Base-by-base conservation (phyloP, 2,113 vertebrate genomes). In the Tetrao urogallus region DNA sequence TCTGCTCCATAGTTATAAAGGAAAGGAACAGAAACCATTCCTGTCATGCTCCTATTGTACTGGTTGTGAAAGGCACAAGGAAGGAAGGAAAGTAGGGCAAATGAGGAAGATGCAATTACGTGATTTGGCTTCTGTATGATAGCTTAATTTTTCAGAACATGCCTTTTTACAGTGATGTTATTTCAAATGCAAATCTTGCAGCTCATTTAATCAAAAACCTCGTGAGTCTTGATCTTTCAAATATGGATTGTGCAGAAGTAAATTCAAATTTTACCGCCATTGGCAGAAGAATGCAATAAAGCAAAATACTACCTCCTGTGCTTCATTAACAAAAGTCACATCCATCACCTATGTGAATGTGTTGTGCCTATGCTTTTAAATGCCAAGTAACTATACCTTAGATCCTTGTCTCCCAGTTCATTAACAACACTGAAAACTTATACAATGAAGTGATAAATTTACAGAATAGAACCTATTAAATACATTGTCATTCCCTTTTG, bases 1-100 rank as follows among this genome's bases (percentile, higher is more conserved):
- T 73, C 30, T 56, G 4, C 6, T 56, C 57, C 67, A 47, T 25
- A 69, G 15, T 19, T 79, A 10, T 27, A 11, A 60, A 76, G 42
- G 6, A 43, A 43, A 61, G 36, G 54, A 76, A 82, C 8, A 70
- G 19, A 88, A 74, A 32, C 3, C 45, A 27, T 16, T 60, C 56
- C 40, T 5, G 1, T 19, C 43, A 22, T 21, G 11, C 22, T 69
- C 20, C 25, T 50, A 12, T 3, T 0, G 0, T 32, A 28, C 3
- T 43, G 34, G 1, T 22, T 38, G 22, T 21, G 61, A 67, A 60
- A 67, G 2, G 2, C 19, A 28, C 19, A 6, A 4, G 5, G 34
- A 64, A 79, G 14, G 15, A 58, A 66, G 2, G 61, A 63, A 73
- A 64, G 8, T 4, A 30, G 8, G 15, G 42, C 3, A 40, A 73